These are phyloP conservation scores for Pemphredon lugubris DNA, from an alignment of 2,888 invertebrate genomes.

Conservation along the genomic window DNA sequence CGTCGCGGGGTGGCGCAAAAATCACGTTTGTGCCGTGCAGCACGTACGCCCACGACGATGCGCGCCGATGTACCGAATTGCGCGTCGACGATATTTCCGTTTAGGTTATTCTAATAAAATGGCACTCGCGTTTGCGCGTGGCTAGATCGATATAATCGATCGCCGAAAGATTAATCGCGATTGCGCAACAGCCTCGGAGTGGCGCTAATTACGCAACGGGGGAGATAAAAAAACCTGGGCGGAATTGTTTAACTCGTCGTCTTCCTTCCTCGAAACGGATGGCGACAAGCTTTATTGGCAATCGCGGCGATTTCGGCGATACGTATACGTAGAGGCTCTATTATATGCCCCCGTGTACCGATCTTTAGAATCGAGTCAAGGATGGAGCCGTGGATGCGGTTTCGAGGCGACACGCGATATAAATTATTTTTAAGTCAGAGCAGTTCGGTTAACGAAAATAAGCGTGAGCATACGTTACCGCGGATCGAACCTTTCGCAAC, in stretches of 20 bases:
- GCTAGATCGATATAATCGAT: conserved; percentile 21
- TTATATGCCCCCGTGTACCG: conserved; percentile 18
- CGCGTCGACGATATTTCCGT: not conserved
- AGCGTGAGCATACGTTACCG: conserved; percentile 43
- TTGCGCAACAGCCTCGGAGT: conserved; percentile 29
- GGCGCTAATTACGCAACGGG: conserved; percentile 18
- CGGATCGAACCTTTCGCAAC: conserved; percentile 39
- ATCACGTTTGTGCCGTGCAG: conserved; percentile 27
- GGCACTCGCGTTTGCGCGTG: not conserved
- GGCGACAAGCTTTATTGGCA: conserved; percentile 36
- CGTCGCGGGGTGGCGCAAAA: conserved; percentile 29
- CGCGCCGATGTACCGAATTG: not conserved
- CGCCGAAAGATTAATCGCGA: conserved; percentile 12
- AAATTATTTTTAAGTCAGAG: conserved; percentile 51
- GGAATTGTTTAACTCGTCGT: conserved; percentile 23
- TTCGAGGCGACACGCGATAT: conserved; percentile 24
- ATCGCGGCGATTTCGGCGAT: conserved; percentile 27
- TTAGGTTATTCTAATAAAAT: not conserved
- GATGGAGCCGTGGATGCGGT: conserved; percentile 21
- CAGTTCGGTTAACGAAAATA: conserved; percentile 44
- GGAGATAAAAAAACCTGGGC: conserved; percentile 28
- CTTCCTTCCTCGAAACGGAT: conserved; percentile 1
- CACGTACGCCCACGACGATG: conserved; percentile 19
- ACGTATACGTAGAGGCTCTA: no score
- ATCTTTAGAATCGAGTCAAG: conserved; percentile 56